Percentiles rank a stretch among this genome's conserved stretches.
Conservation (phyloP, 1,140 invertebrate genomes). For the Cydia splendana region DNA sequence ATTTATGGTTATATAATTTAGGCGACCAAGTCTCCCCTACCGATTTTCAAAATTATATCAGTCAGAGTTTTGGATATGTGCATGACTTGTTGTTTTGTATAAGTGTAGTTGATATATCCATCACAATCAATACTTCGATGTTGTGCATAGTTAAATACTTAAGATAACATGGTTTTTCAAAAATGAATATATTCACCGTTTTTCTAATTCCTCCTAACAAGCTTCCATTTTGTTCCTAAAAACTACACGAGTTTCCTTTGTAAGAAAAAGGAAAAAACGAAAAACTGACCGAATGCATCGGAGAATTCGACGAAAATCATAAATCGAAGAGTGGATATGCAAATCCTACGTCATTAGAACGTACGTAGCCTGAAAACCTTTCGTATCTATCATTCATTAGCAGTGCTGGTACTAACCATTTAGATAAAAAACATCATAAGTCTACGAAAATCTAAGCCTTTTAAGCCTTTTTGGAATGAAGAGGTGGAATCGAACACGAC, state of each 20-base stretch:
- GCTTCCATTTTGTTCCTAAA: slow-evolving; percentile 1
- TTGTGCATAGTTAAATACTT: background rate
- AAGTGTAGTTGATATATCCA: no score
- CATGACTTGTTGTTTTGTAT: no score
- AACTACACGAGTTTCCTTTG: slow-evolving; percentile 21
- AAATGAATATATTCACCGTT: background rate
- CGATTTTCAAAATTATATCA: no score
- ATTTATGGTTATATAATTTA: no score
- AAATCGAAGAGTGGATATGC: slow-evolving; percentile 57
- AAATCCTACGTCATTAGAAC: slow-evolving; percentile 64
- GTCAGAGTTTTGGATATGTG: no score
- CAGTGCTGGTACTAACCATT: slow-evolving; percentile 54
- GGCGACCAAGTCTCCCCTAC: no score
- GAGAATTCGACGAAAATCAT: slow-evolving; percentile 55
- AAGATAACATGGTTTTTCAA: background rate
- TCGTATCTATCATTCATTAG: slow-evolving; percentile 79
- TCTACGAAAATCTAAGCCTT: background rate
- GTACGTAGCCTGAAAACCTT: slow-evolving; percentile 57
- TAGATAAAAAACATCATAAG: background rate
- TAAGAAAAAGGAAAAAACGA: slow-evolving; percentile 35
- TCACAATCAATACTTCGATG: no score
- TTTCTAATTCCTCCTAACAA: slow-evolving; percentile 1
- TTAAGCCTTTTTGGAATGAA: slow-evolving; percentile 2
- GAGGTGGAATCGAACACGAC: slow-evolving; percentile 72
- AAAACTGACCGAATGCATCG: slow-evolving; percentile 40